Evolutionary conservation across 2,113 vertebrate species (phyloP).

Genomic region (Solenodon paradoxus): DNA sequence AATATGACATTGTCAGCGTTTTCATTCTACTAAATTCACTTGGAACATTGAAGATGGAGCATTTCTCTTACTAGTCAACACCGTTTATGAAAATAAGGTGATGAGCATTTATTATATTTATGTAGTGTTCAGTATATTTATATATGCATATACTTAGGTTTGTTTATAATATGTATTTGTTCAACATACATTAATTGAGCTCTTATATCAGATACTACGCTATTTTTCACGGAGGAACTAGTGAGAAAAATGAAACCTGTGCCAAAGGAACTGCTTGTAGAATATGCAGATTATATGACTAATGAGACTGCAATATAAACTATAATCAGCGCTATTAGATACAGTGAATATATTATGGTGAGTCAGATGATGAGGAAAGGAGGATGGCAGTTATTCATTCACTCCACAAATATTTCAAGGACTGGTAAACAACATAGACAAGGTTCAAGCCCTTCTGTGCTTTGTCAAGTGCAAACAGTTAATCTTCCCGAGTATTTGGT

Average conservation of each 20-base stretch:
- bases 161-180: neutral
- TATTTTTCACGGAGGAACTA: neutral
- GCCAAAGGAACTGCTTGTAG: neutral
- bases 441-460: neutral
- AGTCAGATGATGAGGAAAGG: neutral
- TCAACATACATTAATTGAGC: neutral
- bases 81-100: neutral
- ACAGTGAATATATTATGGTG: neutral
- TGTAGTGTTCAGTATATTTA: no score
- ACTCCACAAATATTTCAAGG: neutral
- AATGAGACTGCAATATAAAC: neutral
- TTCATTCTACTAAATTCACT: neutral
- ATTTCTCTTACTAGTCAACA: neutral
- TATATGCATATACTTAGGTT: neutral
- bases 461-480: neutral
- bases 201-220: neutral
- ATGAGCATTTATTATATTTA: neutral
- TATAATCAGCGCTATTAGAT: neutral
- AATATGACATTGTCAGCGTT: neutral
- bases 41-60: neutral
- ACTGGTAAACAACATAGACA: neutral
- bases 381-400: neutral
- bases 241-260: neutral
- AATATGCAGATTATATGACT: neutral
- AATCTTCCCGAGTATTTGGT: neutral